A percentile compares a stretch with the other conserved stretches of the same genome.
Conservation (phyloP, 2,113 vertebrate species). For the Rissa tridactyla region DNA sequence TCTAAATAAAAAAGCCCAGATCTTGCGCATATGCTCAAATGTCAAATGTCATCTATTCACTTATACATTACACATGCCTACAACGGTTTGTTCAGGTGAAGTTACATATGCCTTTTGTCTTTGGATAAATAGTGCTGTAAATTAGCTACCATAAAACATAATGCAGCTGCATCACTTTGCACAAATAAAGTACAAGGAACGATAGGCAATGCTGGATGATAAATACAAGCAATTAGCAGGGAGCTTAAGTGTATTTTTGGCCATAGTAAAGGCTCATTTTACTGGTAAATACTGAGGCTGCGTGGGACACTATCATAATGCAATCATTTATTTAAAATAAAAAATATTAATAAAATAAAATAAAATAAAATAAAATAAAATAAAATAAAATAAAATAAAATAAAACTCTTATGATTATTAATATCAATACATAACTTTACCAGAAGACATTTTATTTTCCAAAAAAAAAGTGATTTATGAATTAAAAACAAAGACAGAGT, state of each 20-base stretch:
- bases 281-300: background rate
- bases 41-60: background rate
- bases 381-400: no score
- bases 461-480: background rate
- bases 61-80: background rate
- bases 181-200: background rate
- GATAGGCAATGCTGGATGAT: background rate
- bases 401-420: background rate
- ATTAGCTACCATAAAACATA: background rate
- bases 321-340: background rate
- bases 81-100: background rate
- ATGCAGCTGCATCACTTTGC: background rate
- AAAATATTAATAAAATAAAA: background rate
- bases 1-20: background rate
- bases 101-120: background rate
- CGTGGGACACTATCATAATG: rapidly evolving
- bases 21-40: background rate
- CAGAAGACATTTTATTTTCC: background rate
- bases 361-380: background rate
- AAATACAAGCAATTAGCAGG: background rate
- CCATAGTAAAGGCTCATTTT: background rate
- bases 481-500: background rate
- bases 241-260: background rate
- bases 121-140: background rate
- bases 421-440: background rate